Percentiles rank a stretch among this genome's conserved stretches.
Conservation (phyloP, 2,888 invertebrate species). For the Hymenopus coronatus region DNA sequence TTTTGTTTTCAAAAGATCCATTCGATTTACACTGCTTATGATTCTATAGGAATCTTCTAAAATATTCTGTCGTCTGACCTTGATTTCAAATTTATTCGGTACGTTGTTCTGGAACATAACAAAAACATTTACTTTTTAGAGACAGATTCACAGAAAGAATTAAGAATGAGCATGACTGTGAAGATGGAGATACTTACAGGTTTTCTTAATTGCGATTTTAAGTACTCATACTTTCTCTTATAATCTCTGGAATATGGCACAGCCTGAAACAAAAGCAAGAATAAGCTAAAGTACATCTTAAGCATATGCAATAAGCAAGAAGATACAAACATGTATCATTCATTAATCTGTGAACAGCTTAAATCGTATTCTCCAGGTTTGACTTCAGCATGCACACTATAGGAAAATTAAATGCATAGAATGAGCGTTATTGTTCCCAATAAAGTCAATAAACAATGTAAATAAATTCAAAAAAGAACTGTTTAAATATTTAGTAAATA, state of each 20-base stretch:
- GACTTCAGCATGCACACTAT: too few species aligned
- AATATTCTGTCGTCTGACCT: slow-evolving; percentile 84
- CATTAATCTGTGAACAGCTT: too few species aligned
- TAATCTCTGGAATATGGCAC: slow-evolving; percentile 98
- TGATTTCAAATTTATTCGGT: slow-evolving; percentile 97
- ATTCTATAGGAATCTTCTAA: slow-evolving; percentile 96
- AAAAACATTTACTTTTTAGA: slow-evolving; percentile 12
- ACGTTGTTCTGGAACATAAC: slow-evolving; percentile 75
- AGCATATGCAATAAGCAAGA: too few species aligned
- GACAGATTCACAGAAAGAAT: background rate
- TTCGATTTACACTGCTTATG: slow-evolving; percentile 85
- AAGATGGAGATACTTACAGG: slow-evolving; percentile 62
- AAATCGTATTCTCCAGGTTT: too few species aligned
- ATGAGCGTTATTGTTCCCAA: too few species aligned
- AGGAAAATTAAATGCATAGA: too few species aligned
- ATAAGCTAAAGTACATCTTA: background rate
- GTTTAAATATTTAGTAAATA: too few species aligned
- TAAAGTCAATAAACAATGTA: too few species aligned
- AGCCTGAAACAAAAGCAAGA: slow-evolving; percentile 55
- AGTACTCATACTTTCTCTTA: slow-evolving; percentile 97
- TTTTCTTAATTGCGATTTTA: slow-evolving; percentile 93
- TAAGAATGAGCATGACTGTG: background rate
- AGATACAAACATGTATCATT: too few species aligned
- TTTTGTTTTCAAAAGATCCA: slow-evolving; percentile 94
- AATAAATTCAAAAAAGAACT: too few species aligned